Conservation (phyloP, 2,888 invertebrate species). For the Amphiduros pacificus region DNA sequence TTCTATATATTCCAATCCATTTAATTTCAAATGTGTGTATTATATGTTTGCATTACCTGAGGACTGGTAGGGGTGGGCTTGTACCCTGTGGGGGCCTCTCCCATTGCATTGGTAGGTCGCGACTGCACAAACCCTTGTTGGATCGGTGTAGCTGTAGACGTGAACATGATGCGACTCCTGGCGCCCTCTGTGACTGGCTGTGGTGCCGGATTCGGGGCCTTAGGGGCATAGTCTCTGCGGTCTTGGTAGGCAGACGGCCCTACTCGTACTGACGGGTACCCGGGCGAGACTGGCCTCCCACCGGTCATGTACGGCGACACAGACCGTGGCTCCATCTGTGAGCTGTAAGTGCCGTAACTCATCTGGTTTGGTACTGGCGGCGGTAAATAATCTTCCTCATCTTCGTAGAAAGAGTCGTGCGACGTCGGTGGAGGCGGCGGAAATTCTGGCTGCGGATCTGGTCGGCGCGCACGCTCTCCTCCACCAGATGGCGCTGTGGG, state of each 20-base stretch:
- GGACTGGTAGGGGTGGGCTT: not conserved
- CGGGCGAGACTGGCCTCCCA: not conserved
- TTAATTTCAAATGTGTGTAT: no score
- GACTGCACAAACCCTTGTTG: slow-evolving; percentile 16
- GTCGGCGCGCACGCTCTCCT: no score
- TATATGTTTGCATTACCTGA: no score
- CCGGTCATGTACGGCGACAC: no score
- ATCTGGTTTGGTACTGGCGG: slow-evolving; percentile 5
- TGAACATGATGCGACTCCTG: slow-evolving; percentile 23
- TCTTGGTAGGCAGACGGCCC: not conserved
- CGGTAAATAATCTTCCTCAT: slow-evolving; percentile 12
- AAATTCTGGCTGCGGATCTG: no score
- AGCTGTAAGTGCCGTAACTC: slow-evolving; percentile 1
- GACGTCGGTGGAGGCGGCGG: not conserved
- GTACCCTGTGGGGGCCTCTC: not conserved
- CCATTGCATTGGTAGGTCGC: not conserved
- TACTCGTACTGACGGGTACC: no score
- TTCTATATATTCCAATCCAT: no score
- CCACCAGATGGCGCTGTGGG: no score
- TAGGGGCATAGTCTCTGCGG: not conserved
- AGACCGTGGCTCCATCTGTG: no score
- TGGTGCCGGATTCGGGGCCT: not conserved
- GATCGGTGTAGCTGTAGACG: slow-evolving; percentile 14
- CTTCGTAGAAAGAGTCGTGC: not conserved
- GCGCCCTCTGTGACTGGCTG: slow-evolving; percentile 6